phyloP scores from a whole-genome alignment of 2,888 invertebrate genomes.

The Gymnosoma rotundatum region DNA sequence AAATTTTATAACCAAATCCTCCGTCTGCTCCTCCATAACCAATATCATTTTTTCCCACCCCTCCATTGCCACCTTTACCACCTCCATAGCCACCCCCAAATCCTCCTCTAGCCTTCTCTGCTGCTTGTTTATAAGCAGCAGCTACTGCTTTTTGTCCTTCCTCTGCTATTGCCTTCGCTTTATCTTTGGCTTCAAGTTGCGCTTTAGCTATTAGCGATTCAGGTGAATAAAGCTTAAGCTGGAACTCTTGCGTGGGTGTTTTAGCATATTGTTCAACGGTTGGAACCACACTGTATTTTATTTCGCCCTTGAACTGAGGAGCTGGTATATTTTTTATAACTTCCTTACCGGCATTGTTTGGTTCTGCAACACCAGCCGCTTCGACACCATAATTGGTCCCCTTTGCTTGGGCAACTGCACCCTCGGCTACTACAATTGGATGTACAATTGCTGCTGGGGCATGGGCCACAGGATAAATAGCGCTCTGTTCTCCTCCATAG shows the following conservation, averaged over 20 bases:
- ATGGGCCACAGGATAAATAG: slow-evolving; percentile 15
- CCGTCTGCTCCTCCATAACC: slow-evolving; percentile 12
- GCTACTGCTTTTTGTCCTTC: slow-evolving; percentile 46
- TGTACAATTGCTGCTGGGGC: slow-evolving; percentile 68
- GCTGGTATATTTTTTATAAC: slow-evolving; percentile 46
- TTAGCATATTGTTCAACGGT: slow-evolving; percentile 64
- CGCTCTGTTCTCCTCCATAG: slow-evolving; percentile 13
- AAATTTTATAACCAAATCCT: too few relatives aligned
- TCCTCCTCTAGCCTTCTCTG: slow-evolving; percentile 1
- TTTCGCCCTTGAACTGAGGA: slow-evolving; percentile 74
- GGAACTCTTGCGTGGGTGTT: slow-evolving; percentile 56
- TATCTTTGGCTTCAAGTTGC: slow-evolving; percentile 56
- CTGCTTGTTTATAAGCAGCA: slow-evolving; percentile 35
- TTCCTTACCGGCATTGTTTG: slow-evolving; percentile 43
- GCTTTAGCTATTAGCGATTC: slow-evolving; percentile 60
- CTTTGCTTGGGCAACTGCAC: slow-evolving; percentile 13
- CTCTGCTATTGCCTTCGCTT: slow-evolving; percentile 55
- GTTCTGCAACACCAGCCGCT: slow-evolving; percentile 20
- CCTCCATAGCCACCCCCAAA: neutral
- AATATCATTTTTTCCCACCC: neutral
- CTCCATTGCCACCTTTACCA: neutral
- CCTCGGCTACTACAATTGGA: slow-evolving; percentile 74
- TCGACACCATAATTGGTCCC: slow-evolving; percentile 7
- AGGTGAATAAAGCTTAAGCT: slow-evolving; percentile 61
- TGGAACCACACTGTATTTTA: slow-evolving; percentile 65